Conservation (phyloP, 2,888 invertebrate species). For the Electrophaes corylata region DNA sequence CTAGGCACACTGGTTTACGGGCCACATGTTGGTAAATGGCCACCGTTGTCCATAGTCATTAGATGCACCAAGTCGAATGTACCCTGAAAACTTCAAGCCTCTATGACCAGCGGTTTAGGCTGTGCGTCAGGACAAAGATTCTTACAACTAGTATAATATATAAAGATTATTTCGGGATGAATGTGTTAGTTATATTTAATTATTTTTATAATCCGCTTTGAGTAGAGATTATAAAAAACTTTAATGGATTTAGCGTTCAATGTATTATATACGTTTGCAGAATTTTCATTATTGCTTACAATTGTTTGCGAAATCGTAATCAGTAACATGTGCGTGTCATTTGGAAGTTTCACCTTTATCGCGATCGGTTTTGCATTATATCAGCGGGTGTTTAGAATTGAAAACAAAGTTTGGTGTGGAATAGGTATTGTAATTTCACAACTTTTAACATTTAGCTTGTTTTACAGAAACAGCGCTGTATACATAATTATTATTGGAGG, state of each 20-base stretch:
- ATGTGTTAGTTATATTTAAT: too few relatives aligned
- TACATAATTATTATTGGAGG: constrained; percentile 14
- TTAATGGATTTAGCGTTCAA: neutral
- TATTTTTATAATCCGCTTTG: too few relatives aligned
- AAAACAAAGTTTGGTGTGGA: constrained; percentile 54
- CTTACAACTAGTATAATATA: too few relatives aligned
- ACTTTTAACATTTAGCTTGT: constrained; percentile 64
- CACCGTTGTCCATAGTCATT: too few relatives aligned
- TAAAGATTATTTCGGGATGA: too few relatives aligned
- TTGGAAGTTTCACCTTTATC: constrained; percentile 58
- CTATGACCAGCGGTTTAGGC: too few relatives aligned
- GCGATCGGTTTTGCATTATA: constrained; percentile 61
- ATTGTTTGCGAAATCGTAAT: constrained; percentile 51
- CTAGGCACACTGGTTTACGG: too few relatives aligned
- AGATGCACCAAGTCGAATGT: too few relatives aligned
- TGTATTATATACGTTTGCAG: constrained; percentile 11
- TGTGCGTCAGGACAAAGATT: too few relatives aligned
- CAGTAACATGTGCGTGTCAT: constrained; percentile 52
- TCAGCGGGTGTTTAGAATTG: constrained; percentile 56
- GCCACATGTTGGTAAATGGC: too few relatives aligned
- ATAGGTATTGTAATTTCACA: constrained; percentile 53
- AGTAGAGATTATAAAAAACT: neutral
- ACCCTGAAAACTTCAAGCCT: too few relatives aligned
- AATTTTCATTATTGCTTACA: constrained; percentile 40
- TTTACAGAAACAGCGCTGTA: constrained; percentile 47